Evolutionary conservation across 2,113 vertebrate species (phyloP), one percentile per base, ranked within the genome.

Genomic region (Mesocricetus auratus): DNA sequence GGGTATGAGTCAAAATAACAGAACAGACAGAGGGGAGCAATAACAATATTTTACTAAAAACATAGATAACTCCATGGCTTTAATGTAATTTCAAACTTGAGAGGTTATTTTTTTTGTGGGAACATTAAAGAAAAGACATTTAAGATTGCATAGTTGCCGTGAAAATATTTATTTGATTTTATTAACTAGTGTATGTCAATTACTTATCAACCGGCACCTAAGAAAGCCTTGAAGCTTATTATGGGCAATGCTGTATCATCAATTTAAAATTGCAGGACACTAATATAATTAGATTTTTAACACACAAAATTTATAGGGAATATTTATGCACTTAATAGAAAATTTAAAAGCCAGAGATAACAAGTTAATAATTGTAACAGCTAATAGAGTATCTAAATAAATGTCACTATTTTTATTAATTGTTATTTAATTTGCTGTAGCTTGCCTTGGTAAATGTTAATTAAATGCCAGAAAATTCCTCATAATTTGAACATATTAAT

Each of bases 341-440:
- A 98, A 98, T 98, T 98, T 97, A 96, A 87, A 98, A 98, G 97
- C 96, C 83, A 97, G 91, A 78, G 86, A 98, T 96, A 98, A 95
- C 98, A 98, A 98, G 98, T 98, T 98, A 98, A 98, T 98, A 98
- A 98, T 97, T 97, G 74, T 98, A 97, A 97, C 98, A 97, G 98
- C 98, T 98, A 98, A 96, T 98, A 97, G 97, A 96, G 97, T 97
- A 97, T 88, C 97, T 87, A 98, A 98, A 98, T 98, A 98, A 95
- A 98, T 98, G 97, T 98, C 98, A 98, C 86, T 98, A 97, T 98
- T 98, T 98, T 98, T 97, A 98, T 98, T 98, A 97, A 98, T 97
- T 98, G 96, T 92, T 98, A 97, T 98, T 97, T 98, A 98, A 98
- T 97, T 98, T 11, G 60, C 95, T 98, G 92, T 98, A 98, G 53